Evolutionary conservation across 2,797 vertebrate species (phyloP), one percentile per base, ranked within the genome.

Genomic region (Gorsachius magnificus): DNA sequence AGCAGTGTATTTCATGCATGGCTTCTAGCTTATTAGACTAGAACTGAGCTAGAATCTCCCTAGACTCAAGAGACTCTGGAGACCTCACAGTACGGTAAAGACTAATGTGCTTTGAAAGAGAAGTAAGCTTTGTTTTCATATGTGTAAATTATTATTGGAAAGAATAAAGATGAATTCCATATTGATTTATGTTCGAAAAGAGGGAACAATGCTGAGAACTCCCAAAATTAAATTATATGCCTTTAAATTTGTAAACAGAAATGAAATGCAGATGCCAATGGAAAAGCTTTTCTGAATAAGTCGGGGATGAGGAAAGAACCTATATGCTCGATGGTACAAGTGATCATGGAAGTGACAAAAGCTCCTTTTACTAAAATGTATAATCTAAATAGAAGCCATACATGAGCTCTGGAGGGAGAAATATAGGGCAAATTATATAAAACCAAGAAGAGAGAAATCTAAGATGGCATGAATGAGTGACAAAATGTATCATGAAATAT

Each of bases 211-310:
- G 33, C 33, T 53, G 84, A 76, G 38, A 76, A 66, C 17, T 82
- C 50, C 15, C 48, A 20, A 90, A 72, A 90, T 78, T 58, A 58
- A 65, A 76, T 78, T 35, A 46, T 79, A 82, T 58, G 38, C 2
- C 43, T 96, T 96, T 66, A 84, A 45, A 82, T 94, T 87, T 81
- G 28, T 84, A 78, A 93, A 87, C 41, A 80, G 54, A 81, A 80
- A 79, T 60, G 11, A 95, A 93, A 89, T 75, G 57, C 31, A 58
- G 58, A 66, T 74, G 17, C 7, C 25, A 64, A 12, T 63, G 56
- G 66, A 79, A 93, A 86, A 85, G 58, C 3, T 53, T 58, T n/a
- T 70, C 69, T 45, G 29, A 84, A 20, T 71, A 66, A 82, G 33
- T 80, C n/a, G 85, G 15, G 5, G 6, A 61, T 35, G 65, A 75